A percentile compares a stretch with the other conserved stretches of the same genome.
Evolutionary conservation across 2,797 vertebrate species (phyloP).

Genomic region (Otolemur crassicaudatus): DNA sequence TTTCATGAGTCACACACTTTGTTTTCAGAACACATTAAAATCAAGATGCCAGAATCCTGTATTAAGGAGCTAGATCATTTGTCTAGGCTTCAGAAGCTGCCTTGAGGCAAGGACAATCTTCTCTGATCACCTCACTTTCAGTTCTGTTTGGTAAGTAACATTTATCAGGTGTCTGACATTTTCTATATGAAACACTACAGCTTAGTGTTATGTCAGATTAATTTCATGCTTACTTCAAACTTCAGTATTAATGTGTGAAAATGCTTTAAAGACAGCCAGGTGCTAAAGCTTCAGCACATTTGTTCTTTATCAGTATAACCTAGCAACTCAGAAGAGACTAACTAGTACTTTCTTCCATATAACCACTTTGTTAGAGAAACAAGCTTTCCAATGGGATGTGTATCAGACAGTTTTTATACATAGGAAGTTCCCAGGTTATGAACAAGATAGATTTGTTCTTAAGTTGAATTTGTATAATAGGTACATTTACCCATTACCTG

Average conservation of each 20-base stretch:
- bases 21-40: conserved; percentile 58
- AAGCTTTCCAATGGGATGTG: conserved; percentile 4
- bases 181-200: conserved; percentile 8
- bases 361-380: conserved; percentile 2
- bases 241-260: neutral
- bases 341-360: neutral
- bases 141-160: conserved; percentile 56
- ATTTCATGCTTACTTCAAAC: conserved; percentile 5
- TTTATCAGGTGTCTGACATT: conserved; percentile 41
- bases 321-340: conserved; percentile 1
- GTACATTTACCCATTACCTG: too few relatives aligned
- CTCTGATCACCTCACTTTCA: neutral
- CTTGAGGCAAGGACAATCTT: neutral
- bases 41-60: conserved; percentile 29
- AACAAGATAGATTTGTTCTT: too few relatives aligned
- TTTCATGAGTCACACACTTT: conserved; percentile 65
- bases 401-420: neutral
- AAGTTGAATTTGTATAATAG: too few relatives aligned
- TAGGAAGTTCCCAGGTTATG: too few relatives aligned
- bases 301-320: neutral
- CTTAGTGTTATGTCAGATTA: neutral
- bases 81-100: conserved; percentile 45
- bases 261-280: conserved; percentile 11
- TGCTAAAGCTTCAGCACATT: neutral
- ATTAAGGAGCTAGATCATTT: conserved; percentile 56